Percentiles rank a stretch among this genome's conserved stretches.
phyloP scores from a whole-genome alignment of 2,888 invertebrate species.

The Nycteola revayana region DNA sequence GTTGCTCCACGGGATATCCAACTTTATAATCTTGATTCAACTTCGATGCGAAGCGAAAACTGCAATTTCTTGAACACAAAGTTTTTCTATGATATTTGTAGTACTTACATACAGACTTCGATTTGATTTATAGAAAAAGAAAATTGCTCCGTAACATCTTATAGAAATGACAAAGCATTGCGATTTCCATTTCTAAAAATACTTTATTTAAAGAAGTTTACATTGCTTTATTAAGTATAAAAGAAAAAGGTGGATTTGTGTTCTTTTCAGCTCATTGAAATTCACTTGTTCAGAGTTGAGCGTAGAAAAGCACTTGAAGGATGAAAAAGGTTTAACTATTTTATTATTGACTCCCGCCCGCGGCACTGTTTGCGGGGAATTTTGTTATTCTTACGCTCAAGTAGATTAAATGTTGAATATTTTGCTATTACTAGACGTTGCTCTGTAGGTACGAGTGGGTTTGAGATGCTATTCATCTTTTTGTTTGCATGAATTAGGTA shows the following conservation, averaged over 20 bases:
- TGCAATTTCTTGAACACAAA: constrained; percentile 43
- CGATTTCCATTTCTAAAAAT: no score
- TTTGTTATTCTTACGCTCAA: constrained; percentile 15
- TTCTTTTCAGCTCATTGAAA: constrained; percentile 45
- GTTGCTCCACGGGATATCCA: constrained; percentile 43
- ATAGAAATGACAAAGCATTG: no score
- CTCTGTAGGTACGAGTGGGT: constrained; percentile 2
- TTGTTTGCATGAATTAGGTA: constrained; percentile 8
- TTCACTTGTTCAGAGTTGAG: constrained; percentile 39
- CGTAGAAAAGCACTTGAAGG: constrained; percentile 27
- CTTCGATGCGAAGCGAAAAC: constrained; percentile 48
- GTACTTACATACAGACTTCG: no score
- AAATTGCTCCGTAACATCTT: no score
- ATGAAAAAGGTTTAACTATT: constrained; percentile 30
- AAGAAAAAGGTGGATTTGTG: constrained; percentile 36
- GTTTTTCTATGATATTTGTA: constrained; percentile 27
- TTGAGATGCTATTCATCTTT: constrained; percentile 6
- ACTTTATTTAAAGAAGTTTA: neutral
- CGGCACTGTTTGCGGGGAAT: constrained; percentile 17
- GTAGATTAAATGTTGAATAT: constrained; percentile 25
- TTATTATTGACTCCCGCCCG: constrained; percentile 27
- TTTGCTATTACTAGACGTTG: neutral
- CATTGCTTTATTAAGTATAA: constrained; percentile 29
- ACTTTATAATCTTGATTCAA: constrained; percentile 62
- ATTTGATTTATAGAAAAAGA: no score